Conservation (phyloP, 2,797 vertebrate genomes). For the Rhyacichthys aspro region DNA sequence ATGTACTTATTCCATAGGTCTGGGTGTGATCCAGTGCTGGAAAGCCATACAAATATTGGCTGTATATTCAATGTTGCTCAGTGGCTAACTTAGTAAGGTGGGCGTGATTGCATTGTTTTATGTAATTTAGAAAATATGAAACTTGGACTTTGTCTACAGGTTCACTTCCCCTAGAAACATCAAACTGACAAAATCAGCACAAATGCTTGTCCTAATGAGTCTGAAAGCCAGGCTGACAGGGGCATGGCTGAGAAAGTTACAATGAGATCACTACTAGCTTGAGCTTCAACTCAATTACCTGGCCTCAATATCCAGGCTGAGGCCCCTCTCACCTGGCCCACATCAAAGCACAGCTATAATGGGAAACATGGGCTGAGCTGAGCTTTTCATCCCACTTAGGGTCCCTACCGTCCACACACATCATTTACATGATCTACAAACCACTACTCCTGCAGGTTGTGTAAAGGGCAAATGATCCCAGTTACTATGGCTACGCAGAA, state of each 20-base stretch:
- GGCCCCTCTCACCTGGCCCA: conserved; percentile 53
- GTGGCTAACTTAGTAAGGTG: too few species aligned
- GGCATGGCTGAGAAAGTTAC: conserved; percentile 31
- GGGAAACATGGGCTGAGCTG: conserved; percentile 25
- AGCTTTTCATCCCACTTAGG: conserved; percentile 36
- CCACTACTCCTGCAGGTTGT: background rate
- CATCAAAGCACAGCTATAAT: conserved; percentile 58
- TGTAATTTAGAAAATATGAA: too few species aligned
- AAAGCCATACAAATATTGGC: too few species aligned
- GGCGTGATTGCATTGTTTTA: too few species aligned
- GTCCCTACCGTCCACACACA: conserved; percentile 7
- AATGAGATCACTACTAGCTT: conserved; percentile 29
- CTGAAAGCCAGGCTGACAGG: conserved; percentile 31
- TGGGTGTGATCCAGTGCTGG: too few species aligned
- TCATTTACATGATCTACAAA: conserved; percentile 16
- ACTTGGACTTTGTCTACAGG: too few species aligned
- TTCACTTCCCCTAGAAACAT: conserved; percentile 30
- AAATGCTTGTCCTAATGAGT: conserved; percentile 51
- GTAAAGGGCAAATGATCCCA: conserved; percentile 28
- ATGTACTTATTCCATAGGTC: too few species aligned
- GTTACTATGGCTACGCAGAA: conserved; percentile 48
- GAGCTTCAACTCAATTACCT: conserved; percentile 46
- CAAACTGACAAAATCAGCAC: conserved; percentile 43
- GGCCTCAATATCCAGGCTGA: conserved; percentile 27
- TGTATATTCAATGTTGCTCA: too few species aligned